phyloP scores from a whole-genome alignment of 2,888 invertebrate species.

The Microctonus hyperodae region DNA sequence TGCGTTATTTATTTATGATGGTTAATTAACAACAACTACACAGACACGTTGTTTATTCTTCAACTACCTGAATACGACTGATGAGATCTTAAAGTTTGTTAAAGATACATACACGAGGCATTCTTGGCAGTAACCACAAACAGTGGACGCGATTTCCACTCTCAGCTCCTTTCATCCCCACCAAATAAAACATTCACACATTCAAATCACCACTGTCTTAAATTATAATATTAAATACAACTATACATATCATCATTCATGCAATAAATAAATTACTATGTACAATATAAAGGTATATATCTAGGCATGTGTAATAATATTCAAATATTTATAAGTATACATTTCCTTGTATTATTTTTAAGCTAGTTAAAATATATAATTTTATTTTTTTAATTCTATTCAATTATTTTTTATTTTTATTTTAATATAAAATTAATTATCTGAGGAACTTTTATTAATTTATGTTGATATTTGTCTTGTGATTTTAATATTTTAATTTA shows the following conservation, averaged over 20 bases:
- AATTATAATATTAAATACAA: background rate
- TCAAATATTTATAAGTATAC: too few relatives aligned
- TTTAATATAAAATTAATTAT: too few relatives aligned
- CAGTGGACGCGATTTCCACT: constrained; percentile 23
- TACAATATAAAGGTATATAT: too few relatives aligned
- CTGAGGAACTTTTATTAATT: too few relatives aligned
- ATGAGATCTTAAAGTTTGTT: constrained; percentile 42
- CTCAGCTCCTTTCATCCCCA: constrained; percentile 38
- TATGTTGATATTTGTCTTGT: too few relatives aligned
- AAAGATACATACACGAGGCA: constrained; percentile 36
- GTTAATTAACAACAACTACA: constrained; percentile 7
- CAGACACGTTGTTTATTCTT: constrained; percentile 30
- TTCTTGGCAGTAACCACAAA: constrained; percentile 33
- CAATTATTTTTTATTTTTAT: too few relatives aligned
- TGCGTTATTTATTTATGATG: background rate
- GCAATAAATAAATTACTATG: too few relatives aligned
- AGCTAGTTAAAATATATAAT: too few relatives aligned
- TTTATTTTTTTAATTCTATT: too few relatives aligned
- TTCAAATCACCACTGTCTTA: constrained; percentile 28
- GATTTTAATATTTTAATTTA: too few relatives aligned
- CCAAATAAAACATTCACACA: constrained; percentile 25
- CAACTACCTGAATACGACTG: constrained; percentile 43
- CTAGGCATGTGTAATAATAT: too few relatives aligned
- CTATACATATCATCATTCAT: background rate
- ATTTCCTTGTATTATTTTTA: too few relatives aligned